Conservation (phyloP, 37 sponge, comb jelly and placozoan genomes). For the Mnemiopsis leidyi region DNA sequence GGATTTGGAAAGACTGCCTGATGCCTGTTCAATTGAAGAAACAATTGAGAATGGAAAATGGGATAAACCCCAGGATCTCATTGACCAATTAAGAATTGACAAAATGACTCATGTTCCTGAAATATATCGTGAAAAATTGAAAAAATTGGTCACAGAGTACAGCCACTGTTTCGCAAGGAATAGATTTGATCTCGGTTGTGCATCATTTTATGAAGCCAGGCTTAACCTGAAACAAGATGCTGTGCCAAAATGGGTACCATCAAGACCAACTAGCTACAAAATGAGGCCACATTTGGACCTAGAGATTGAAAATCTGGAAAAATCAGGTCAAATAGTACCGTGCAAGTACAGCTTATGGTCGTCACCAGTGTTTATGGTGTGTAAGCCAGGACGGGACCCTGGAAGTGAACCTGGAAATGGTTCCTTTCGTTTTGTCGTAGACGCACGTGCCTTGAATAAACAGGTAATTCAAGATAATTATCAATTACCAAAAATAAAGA, state of each 20-base stretch:
- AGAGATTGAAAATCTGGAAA: neutral
- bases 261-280: neutral
- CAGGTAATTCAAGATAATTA: neutral
- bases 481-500: neutral
- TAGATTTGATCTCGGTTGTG: conserved; percentile 35
- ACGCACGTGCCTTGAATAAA: neutral
- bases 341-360: neutral
- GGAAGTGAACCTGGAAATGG: neutral
- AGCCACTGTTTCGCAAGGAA: neutral
- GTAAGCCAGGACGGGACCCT: neutral
- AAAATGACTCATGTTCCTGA: neutral
- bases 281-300: neutral
- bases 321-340: neutral
- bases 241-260: neutral
- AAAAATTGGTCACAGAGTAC: neutral
- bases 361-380: neutral
- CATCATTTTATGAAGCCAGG: neutral
- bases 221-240: neutral
- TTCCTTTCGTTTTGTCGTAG: neutral
- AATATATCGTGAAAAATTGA: neutral
- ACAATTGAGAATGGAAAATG: neutral
- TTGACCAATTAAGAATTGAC: conserved; percentile 15
- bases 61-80: neutral
- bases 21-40: neutral
- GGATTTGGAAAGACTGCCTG: neutral